These are phyloP conservation scores for Artibeus jamaicensis DNA, from an alignment of 2,797 vertebrate genomes.

Conservation along the genomic window DNA sequence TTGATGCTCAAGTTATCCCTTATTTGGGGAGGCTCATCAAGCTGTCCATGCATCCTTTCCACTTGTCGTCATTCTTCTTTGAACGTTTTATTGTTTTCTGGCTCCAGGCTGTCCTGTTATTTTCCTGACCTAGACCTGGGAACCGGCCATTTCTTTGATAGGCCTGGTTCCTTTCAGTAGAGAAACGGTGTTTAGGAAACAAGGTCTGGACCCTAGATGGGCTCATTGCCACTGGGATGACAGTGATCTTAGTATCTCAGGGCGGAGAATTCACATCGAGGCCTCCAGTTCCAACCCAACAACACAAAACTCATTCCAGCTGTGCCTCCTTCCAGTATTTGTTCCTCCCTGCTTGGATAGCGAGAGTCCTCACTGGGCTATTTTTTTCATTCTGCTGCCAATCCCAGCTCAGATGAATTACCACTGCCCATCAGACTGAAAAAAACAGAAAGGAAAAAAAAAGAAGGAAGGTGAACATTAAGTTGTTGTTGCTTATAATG, in stretches of 20 bases:
- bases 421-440: background rate
- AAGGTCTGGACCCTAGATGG: background rate
- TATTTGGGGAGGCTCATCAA: background rate
- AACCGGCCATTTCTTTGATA: background rate
- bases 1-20: background rate
- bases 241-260: background rate
- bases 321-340: too few species aligned
- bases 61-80: background rate
- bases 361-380: background rate
- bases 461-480: background rate
- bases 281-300: background rate
- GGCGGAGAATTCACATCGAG: accelerated
- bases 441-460: background rate
- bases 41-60: background rate
- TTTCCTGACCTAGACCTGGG: background rate
- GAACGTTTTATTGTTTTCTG: background rate
- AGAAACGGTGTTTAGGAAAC: background rate
- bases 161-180: background rate
- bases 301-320: background rate
- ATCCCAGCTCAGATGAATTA: background rate
- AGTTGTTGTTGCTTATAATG: background rate
- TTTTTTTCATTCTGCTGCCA: background rate
- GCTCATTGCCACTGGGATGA: background rate
- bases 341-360: background rate
- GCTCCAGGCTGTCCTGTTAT: background rate